Evolutionary conservation across 1,140 invertebrate species (phyloP).

Genomic region (Drosophila navojoa): DNA sequence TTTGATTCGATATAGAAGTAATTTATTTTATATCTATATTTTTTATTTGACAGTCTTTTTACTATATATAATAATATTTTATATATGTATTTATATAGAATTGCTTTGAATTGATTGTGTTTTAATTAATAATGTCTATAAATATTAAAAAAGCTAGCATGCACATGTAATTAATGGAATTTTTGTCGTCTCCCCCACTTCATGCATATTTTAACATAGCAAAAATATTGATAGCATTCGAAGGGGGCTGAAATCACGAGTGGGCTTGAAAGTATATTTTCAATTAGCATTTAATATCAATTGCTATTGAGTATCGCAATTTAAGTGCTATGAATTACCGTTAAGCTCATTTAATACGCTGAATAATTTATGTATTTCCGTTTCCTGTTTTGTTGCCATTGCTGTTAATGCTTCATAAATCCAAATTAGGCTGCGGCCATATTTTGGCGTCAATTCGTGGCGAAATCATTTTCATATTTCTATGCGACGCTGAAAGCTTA

Average conservation of each 20-base stretch:
- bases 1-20: no score
- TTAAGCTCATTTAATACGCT: conserved; percentile 34
- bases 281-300: conserved; percentile 6
- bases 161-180: no score
- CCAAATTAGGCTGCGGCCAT: conserved; percentile 45
- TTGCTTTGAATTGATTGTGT: not conserved
- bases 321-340: conserved; percentile 37
- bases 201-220: not conserved
- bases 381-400: conserved; percentile 12
- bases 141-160: not conserved
- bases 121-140: not conserved
- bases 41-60: no score
- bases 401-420: conserved; percentile 53
- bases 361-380: conserved; percentile 33
- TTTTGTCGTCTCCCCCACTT: no score
- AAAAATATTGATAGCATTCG: not conserved
- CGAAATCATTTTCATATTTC: conserved; percentile 28
- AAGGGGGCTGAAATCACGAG: not conserved
- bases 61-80: no score
- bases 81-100: no score
- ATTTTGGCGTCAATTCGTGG: conserved; percentile 41
- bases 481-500: conserved; percentile 27
- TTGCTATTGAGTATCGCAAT: not conserved
- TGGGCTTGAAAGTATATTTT: not conserved
- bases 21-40: no score